Conservation (phyloP, 2,888 invertebrate genomes). For the Proisotoma minuta region DNA sequence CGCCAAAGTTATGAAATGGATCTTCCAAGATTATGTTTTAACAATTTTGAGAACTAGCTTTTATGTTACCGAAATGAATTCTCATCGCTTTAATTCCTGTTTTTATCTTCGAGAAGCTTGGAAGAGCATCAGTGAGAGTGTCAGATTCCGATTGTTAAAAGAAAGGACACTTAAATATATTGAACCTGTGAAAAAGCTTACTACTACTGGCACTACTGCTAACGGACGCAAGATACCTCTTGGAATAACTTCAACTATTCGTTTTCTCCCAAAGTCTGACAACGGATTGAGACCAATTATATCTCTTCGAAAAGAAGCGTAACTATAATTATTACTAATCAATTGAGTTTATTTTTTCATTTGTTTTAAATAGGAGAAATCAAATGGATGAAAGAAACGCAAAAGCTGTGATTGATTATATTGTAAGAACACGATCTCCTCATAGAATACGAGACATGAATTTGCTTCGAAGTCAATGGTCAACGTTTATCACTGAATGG, state of each 20-base stretch:
- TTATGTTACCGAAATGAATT: conserved; percentile 36
- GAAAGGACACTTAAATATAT: background rate
- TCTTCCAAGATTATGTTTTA: conserved; percentile 27
- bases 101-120: conserved; percentile 37
- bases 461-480: conserved; percentile 26
- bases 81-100: conserved; percentile 17
- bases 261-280: conserved; percentile 30
- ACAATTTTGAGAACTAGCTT: conserved; percentile 27
- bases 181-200: background rate
- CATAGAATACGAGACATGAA: conserved; percentile 15
- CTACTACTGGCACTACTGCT: background rate
- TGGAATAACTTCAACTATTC: conserved; percentile 9
- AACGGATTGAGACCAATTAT: conserved; percentile 21
- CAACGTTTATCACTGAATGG: conserved; percentile 25
- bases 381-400: background rate
- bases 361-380: background rate
- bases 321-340: conserved; percentile 4
- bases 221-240: background rate
- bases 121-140: conserved; percentile 28
- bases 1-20: conserved; percentile 30
- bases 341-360: background rate
- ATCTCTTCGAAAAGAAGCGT: conserved; percentile 8
- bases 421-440: conserved; percentile 11
- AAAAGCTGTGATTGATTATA: conserved; percentile 13
- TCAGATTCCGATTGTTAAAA: conserved; percentile 13